Base-by-base conservation (phyloP, 1,140 invertebrate species). In the Pinna nobilis region DNA sequence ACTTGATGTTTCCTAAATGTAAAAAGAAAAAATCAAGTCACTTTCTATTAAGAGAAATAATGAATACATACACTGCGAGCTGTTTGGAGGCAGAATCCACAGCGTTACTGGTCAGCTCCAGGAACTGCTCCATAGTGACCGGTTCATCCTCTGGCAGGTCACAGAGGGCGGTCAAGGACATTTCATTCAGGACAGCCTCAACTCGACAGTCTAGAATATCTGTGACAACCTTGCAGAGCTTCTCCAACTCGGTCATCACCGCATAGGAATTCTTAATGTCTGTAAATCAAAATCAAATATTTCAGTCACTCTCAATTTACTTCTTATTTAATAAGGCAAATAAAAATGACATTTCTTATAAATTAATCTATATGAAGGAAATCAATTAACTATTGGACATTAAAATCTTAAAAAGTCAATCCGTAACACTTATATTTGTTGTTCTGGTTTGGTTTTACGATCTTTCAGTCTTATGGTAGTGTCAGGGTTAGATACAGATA, bases 141-240 rank as follows among this genome's bases (percentile, higher is more conserved):
- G 95, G 94, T 53, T 94, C 92, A 72, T 94, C 93, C 84, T 90
- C 87, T 0, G 94, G 95, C 37, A 97, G 88, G 25, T 93, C 91
- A 72, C 96, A 93, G 7, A 98, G 88, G 1, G 93, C 92, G 30
- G 95, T 93, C 41, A 93, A 91, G 78, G 95, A 94, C 94, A 98
- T 98, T 70, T 94, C 94, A 39, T 92, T 90, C 3, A 98, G 90
- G 11, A 97, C 94, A 81, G 95, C 94, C 60, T 97, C 92, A 81
- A 98, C 96, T 84, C 96, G 93, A 84, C 97, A 97, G 7, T 93
- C 92, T 83, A 97, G 95, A 50, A 98, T 94, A 86, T 98, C 96
- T 78, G 96, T 94, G 3, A 97, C 93, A 80, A 84, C 81, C 74
- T 89, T 89, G n/a, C 78, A 80, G 37, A 89, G 63, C 44, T 84